These are phyloP conservation scores for Hymenopus coronatus DNA, from an alignment of 2,888 invertebrate species.

Conservation along the genomic window DNA sequence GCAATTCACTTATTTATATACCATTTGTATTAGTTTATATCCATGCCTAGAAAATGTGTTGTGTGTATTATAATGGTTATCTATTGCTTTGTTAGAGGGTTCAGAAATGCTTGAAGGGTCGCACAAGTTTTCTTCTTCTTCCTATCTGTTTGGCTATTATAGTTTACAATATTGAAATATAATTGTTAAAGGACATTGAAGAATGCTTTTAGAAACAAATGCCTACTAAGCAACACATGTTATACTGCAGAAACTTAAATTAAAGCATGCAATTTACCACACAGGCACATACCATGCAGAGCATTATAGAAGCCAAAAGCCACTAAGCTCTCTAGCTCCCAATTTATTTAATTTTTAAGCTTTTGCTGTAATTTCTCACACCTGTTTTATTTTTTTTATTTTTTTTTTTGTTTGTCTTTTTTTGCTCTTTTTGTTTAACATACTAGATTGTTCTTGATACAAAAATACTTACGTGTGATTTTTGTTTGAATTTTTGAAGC, in stretches of 20 bases:
- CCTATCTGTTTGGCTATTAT: too few relatives aligned
- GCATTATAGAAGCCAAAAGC: background rate
- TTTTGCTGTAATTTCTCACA: background rate
- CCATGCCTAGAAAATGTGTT: too few relatives aligned
- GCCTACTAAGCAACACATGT: background rate
- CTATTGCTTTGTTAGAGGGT: too few relatives aligned
- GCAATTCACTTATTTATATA: too few relatives aligned
- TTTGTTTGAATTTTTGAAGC: slow-evolving; percentile 65
- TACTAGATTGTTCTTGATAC: slow-evolving; percentile 33
- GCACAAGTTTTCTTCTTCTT: too few relatives aligned
- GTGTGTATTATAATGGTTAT: too few relatives aligned
- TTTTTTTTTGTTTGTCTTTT: background rate
- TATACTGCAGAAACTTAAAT: background rate
- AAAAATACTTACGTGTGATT: slow-evolving; percentile 70
- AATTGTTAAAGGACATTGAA: background rate
- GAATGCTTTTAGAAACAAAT: background rate
- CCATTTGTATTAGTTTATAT: too few relatives aligned
- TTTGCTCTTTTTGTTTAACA: background rate
- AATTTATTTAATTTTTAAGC: background rate
- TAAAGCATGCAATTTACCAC: background rate
- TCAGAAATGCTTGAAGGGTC: too few relatives aligned
- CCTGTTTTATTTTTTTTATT: background rate
- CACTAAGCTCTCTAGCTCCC: background rate
- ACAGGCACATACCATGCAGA: background rate
- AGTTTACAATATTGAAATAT: background rate